Conservation (phyloP, 2,888 invertebrate genomes). For the Heteromurus nitidus region DNA sequence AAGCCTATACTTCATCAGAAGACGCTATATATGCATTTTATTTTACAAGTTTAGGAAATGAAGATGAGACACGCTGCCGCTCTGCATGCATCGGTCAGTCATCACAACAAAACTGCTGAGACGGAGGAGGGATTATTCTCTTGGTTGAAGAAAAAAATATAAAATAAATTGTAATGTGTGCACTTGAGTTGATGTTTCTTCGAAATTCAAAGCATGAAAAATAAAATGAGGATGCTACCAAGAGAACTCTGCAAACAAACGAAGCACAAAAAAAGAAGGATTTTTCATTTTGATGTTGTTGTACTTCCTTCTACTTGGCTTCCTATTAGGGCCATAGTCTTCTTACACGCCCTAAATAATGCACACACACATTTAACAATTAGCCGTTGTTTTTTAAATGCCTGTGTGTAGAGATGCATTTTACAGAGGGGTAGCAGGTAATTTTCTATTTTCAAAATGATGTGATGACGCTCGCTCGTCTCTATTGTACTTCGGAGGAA, state of each 20-base stretch:
- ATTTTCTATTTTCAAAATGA: background rate
- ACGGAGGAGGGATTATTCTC: too few relatives aligned
- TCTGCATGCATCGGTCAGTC: too few relatives aligned
- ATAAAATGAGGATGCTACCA: background rate
- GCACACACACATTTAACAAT: slow-evolving; percentile 26
- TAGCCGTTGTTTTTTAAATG: slow-evolving; percentile 7
- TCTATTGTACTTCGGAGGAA: too few relatives aligned
- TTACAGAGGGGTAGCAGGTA: background rate
- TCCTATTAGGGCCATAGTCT: slow-evolving; percentile 51
- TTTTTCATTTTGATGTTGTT: slow-evolving; percentile 2
- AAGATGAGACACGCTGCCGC: too few relatives aligned
- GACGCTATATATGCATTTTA: too few relatives aligned
- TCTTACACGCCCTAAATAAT: slow-evolving; percentile 61
- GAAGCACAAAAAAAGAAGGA: background rate
- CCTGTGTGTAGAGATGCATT: background rate
- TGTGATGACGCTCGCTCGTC: background rate
- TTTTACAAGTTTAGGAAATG: too few relatives aligned
- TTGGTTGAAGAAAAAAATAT: too few relatives aligned
- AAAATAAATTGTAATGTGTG: too few relatives aligned
- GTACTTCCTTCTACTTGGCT: slow-evolving; percentile 46
- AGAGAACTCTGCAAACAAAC: background rate
- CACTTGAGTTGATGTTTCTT: too few relatives aligned
- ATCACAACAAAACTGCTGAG: too few relatives aligned
- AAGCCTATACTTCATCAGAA: too few relatives aligned
- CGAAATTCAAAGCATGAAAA: too few relatives aligned